Evolutionary conservation across 2,888 invertebrate genomes (phyloP).

Genomic region (Drosophila infuscata): DNA sequence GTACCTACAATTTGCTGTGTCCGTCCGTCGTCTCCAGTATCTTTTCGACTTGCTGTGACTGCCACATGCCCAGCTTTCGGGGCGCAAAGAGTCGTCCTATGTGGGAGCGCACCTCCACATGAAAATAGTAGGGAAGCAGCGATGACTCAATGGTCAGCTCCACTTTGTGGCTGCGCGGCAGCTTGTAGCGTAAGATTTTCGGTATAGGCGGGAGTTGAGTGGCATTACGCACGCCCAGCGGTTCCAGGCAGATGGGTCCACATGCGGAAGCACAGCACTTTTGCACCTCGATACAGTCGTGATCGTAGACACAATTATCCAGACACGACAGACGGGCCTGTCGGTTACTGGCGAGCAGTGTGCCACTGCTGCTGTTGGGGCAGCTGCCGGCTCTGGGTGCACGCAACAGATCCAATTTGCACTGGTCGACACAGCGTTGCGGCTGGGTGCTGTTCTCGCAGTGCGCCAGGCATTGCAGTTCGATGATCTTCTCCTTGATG

Average conservation of each 20-base stretch:
- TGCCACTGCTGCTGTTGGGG: slow-evolving; percentile 54
- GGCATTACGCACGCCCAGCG: slow-evolving; percentile 85
- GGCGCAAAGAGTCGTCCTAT: slow-evolving; percentile 89
- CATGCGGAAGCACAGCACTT: slow-evolving; percentile 90
- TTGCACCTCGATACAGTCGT: slow-evolving; percentile 89
- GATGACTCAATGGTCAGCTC: slow-evolving; percentile 86
- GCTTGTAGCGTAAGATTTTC: slow-evolving; percentile 86
- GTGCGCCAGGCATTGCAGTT: slow-evolving; percentile 82
- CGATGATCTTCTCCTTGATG: slow-evolving; percentile 83
- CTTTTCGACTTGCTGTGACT: slow-evolving; percentile 82
- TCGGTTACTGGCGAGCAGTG: slow-evolving; percentile 47
- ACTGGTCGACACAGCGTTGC: slow-evolving; percentile 73
- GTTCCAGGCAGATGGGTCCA: slow-evolving; percentile 89
- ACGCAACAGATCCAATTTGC: slow-evolving; percentile 76
- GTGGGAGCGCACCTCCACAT: slow-evolving; percentile 90
- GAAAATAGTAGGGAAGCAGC: slow-evolving; percentile 76
- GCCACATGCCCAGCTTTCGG: slow-evolving; percentile 89
- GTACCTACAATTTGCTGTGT: slow-evolving; percentile 65
- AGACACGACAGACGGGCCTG: slow-evolving; percentile 77
- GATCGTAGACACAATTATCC: slow-evolving; percentile 86
- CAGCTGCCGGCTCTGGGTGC: slow-evolving; percentile 81
- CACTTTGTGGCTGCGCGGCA: slow-evolving; percentile 86
- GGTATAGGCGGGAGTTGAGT: slow-evolving; percentile 88
- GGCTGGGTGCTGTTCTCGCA: slow-evolving; percentile 64
- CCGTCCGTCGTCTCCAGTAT: slow-evolving; percentile 78